These are phyloP conservation scores for Tetragonula carbonaria DNA, from an alignment of 2,888 invertebrate genomes.

Conservation along the genomic window DNA sequence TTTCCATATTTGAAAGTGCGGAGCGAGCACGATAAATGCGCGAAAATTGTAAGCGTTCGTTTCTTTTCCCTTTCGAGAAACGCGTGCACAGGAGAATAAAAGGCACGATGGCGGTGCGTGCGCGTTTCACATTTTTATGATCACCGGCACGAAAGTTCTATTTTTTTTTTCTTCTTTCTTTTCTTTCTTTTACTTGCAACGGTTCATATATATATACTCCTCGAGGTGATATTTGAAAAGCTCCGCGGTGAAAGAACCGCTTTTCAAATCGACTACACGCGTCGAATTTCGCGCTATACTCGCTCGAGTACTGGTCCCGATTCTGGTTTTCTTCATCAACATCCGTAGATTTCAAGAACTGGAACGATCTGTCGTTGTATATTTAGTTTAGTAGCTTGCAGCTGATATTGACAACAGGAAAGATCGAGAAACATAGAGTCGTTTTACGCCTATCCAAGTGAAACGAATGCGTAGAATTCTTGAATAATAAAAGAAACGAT, in stretches of 20 bases:
- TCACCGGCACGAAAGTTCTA: constrained; percentile 29
- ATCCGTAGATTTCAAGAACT: not conserved
- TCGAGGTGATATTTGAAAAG: constrained; percentile 28
- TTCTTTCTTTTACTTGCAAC: constrained; percentile 40
- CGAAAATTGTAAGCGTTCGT: not conserved
- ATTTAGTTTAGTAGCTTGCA: not conserved
- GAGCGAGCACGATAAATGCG: not conserved
- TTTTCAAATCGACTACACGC: constrained; percentile 29
- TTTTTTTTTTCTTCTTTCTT: too few relatives aligned
- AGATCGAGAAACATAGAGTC: constrained; percentile 1
- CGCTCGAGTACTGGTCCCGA: not conserved
- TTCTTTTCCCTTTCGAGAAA: not conserved
- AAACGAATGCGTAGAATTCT: not conserved
- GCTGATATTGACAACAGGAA: not conserved
- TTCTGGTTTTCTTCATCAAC: not conserved
- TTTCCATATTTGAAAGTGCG: not conserved
- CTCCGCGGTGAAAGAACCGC: constrained; percentile 43
- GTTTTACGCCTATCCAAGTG: not conserved
- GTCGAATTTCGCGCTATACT: not conserved
- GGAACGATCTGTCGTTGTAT: not conserved
- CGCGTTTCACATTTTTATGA: constrained; percentile 53
- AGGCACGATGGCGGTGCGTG: constrained; percentile 6
- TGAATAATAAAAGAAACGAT: not conserved
- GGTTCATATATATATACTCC: constrained; percentile 34
- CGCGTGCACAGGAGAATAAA: constrained; percentile 22